Base-by-base conservation (phyloP, 2,113 vertebrate genomes). In the Cebidichthys violaceus region DNA sequence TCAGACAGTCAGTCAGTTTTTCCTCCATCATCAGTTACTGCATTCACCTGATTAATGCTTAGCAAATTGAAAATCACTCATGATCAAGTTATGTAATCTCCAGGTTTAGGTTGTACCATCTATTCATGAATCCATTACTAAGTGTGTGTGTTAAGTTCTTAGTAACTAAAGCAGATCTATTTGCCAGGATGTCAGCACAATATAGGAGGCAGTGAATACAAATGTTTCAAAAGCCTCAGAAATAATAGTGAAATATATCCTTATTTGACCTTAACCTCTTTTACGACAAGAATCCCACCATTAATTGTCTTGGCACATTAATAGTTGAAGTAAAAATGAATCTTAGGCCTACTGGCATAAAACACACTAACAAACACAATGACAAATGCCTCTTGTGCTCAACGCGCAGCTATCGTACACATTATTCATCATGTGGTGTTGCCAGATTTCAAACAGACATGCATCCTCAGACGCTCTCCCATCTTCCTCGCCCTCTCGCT, bases 391-490 rank as follows among this genome's bases (percentile, higher is more conserved):
- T 70, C 31, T 45, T 4, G 29, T 39, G 33, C 45, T 81, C 39
- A 55, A 50, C 15, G 29, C 15, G 20, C 27, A 77, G 64, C 70
- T 66, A 64, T 60, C 15, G 14, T 29, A 29, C 67, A 52, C 57
- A 62, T 76, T 37, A 84, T 88, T 71, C 55, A 88, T 92, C 88
- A 90, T 0, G 18, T 24, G 29, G 52, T 3, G 35, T 39, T 83
- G 81, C 85, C 84, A 93, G 86, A 91, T 91, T 87, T 91, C 79
- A 85, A 92, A 87, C 85, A 93, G 82, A 90, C 87, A 73, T 59
- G 62, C 59, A 45, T 55, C 70, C 45, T 73, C 35, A 17, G 13
- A 33, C 4, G 6, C 41, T 79, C 71, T 33, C 59, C 68, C 87
- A 79, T 81, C 59, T 61, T 81, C 67, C 57, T 68, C 9, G n/a